Percentiles rank a stretch among this genome's conserved stretches.
These are phyloP conservation scores for Rhodeus uyekii DNA, from an alignment of 2,797 vertebrate genomes.

Conservation along the genomic window DNA sequence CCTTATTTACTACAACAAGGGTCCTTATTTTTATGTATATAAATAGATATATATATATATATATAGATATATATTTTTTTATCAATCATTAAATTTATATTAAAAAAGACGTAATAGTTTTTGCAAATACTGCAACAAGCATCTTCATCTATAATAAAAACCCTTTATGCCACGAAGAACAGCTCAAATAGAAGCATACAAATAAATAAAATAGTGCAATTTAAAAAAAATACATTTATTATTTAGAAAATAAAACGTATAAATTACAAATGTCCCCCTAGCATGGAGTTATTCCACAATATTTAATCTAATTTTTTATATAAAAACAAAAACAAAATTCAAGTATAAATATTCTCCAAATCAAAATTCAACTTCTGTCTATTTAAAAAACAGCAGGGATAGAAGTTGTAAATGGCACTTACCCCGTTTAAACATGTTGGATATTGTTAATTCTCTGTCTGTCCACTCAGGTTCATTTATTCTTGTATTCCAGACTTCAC, in stretches of 20 bases:
- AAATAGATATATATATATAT: too few relatives aligned
- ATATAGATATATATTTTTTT: too few relatives aligned
- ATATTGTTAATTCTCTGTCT: conserved; percentile 64
- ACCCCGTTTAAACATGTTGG: conserved; percentile 83
- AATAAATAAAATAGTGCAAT: too few relatives aligned
- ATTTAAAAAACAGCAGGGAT: conserved; percentile 35
- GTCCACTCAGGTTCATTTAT: conserved; percentile 75
- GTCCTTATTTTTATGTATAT: not conserved
- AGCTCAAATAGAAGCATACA: not conserved
- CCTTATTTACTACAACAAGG: not conserved
- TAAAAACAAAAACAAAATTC: not conserved
- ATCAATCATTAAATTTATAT: not conserved
- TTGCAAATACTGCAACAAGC: not conserved
- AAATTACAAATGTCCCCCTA: not conserved
- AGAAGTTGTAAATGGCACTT: conserved; percentile 59
- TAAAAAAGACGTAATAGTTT: not conserved
- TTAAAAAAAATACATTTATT: not conserved
- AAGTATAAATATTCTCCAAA: not conserved
- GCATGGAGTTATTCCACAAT: not conserved
- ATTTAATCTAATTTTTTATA: not conserved
- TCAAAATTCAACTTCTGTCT: conserved; percentile 3
- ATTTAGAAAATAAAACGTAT: not conserved
- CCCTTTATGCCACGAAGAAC: not conserved
- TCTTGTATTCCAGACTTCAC: conserved; percentile 74
- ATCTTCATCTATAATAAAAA: not conserved